Conservation (phyloP, 1,140 invertebrate species). For the Eumaeus atala region DNA sequence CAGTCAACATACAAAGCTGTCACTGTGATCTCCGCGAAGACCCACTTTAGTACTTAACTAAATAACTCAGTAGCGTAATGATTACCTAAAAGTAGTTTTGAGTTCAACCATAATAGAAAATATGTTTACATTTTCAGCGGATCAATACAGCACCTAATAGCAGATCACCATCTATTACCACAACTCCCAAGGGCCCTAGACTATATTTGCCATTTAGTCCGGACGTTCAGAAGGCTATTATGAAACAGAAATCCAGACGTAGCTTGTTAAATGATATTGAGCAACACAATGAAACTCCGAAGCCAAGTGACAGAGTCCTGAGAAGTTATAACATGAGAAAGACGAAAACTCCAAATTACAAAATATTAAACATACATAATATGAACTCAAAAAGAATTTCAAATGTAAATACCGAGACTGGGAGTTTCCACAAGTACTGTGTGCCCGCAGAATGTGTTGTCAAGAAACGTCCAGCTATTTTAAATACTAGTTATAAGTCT, state of each 20-base stretch:
- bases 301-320: slow-evolving; percentile 36
- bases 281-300: slow-evolving; percentile 13
- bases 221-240: slow-evolving; percentile 15
- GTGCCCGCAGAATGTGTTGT: slow-evolving; percentile 26
- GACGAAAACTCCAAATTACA: slow-evolving; percentile 14
- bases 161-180: slow-evolving; percentile 36
- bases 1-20: too few relatives aligned
- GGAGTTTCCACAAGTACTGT: slow-evolving; percentile 22
- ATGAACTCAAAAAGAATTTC: slow-evolving; percentile 3
- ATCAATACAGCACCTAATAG: neutral
- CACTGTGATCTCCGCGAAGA: too few relatives aligned
- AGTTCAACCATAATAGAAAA: too few relatives aligned
- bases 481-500: slow-evolving; percentile 10
- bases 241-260: slow-evolving; percentile 22
- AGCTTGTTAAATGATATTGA: slow-evolving; percentile 16
- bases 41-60: too few relatives aligned
- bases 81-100: too few relatives aligned
- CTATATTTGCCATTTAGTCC: slow-evolving; percentile 24
- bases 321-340: slow-evolving; percentile 38
- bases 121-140: neutral
- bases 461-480: slow-evolving; percentile 25
- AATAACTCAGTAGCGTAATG: too few relatives aligned
- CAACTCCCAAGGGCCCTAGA: slow-evolving; percentile 33
- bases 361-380: too few relatives aligned
- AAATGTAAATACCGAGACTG: slow-evolving; percentile 22